Conservation (phyloP, 1,140 invertebrate species). For the Nixonia krombeini region DNA sequence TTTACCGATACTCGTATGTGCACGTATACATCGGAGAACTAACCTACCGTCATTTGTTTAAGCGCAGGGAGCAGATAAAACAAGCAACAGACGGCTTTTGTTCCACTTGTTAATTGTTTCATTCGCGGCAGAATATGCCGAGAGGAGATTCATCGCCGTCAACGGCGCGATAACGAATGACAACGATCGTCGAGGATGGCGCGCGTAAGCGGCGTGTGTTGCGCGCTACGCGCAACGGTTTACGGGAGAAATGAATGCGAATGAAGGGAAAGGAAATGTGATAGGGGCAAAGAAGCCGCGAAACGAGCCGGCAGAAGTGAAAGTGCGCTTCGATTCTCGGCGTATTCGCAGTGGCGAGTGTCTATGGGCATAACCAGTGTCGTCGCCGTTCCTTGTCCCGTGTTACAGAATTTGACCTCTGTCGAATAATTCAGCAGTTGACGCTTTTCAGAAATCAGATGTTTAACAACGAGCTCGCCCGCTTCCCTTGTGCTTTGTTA, state of each 20-base stretch:
- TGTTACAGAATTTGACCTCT: slow-evolving; percentile 20
- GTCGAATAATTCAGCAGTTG: slow-evolving; percentile 4
- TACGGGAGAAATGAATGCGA: not conserved
- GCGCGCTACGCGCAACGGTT: too few relatives aligned
- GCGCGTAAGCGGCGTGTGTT: too few relatives aligned
- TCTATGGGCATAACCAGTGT: slow-evolving; percentile 28
- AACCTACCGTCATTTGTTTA: too few relatives aligned
- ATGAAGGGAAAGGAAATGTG: slow-evolving; percentile 18
- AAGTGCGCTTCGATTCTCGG: slow-evolving; percentile 56
- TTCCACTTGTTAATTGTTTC: too few relatives aligned
- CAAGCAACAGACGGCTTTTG: too few relatives aligned
- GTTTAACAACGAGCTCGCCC: slow-evolving; percentile 12
- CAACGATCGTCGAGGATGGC: too few relatives aligned
- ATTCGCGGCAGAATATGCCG: too few relatives aligned
- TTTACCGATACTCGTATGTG: too few relatives aligned
- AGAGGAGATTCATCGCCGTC: too few relatives aligned
- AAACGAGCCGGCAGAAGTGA: slow-evolving; percentile 57
- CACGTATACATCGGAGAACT: too few relatives aligned
- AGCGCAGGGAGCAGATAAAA: too few relatives aligned
- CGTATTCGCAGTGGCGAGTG: slow-evolving; percentile 39
- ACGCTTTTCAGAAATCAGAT: not conserved
- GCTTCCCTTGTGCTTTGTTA: not conserved
- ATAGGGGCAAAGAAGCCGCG: slow-evolving; percentile 37
- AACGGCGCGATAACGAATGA: too few relatives aligned
- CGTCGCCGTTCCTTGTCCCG: slow-evolving; percentile 16